Base-by-base conservation (phyloP, 2,888 invertebrate species). In the Oscheius sp. region DNA sequence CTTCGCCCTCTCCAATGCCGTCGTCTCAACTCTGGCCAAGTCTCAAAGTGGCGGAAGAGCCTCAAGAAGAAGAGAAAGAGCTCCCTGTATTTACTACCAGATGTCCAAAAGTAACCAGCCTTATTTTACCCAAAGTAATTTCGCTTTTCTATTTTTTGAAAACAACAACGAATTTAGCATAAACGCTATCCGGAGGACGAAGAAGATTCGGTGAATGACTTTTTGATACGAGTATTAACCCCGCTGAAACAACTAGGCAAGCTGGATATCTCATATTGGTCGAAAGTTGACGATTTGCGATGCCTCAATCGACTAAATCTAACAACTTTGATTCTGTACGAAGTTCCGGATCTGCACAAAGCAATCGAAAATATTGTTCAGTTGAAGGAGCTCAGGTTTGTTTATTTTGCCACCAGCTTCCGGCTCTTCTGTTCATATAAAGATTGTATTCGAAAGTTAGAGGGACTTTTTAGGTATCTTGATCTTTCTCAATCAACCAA, bases 321-420 rank as follows among this genome's bases (percentile, higher is more conserved):
- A 75, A 89, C 90, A 25, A 92, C 92, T 1, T 89, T 96, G 17
- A 91, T 93, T 76, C 89, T 96, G 53, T 93, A 93, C 86, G 93
- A 93, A 88, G 93, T 94, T 3, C 90, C 91, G 58, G 90, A 90
- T 87, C 88, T 91, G 25, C 90, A 90, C 80, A 88, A 87, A 52
- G 87, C 87, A n/a, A 81, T 89, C 50, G 80, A 85, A 27, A 83
- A 86, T 68, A 87, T 91, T 53, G 88, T 88, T 76, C 84, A 87
- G 55, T 83, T 90, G 29, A 89, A 87, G 78, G 87, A 88, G 48
- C 84, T 91, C 64, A 89, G 89, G 90, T 90, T 15, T 58, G 55
- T 52, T 45, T n/a, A n/a, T 64, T 48, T 45, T 45, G n/a, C 17
- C 3, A 17, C n/a, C 5, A 20, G 5, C 23, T 34, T 33, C 33